These are phyloP conservation scores for Polydesmus complanatus DNA, from an alignment of 2,888 invertebrate genomes.

Conservation along the genomic window DNA sequence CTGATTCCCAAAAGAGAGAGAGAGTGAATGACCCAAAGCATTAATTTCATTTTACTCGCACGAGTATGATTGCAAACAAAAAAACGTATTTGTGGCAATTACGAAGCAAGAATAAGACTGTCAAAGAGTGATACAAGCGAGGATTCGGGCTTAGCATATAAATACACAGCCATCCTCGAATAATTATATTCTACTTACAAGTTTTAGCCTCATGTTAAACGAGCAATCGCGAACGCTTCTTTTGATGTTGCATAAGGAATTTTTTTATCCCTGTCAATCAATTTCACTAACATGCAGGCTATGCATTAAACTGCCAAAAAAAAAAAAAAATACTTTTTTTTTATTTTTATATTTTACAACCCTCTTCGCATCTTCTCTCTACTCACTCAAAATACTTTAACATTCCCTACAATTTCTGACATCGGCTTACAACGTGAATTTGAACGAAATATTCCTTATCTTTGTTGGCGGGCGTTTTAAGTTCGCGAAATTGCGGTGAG, in stretches of 20 bases:
- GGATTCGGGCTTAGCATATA: neutral
- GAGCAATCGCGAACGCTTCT: neutral
- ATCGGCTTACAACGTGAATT: neutral
- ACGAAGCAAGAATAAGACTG: neutral
- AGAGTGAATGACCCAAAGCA: too few relatives aligned
- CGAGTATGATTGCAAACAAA: too few relatives aligned
- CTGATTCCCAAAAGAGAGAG: too few relatives aligned
- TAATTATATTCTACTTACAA: neutral
- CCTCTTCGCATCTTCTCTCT: neutral
- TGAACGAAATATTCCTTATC: neutral
- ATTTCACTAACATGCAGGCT: neutral
- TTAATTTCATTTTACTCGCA: too few relatives aligned
- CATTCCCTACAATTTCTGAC: neutral
- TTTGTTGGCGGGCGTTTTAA: neutral
- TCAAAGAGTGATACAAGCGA: too few relatives aligned
- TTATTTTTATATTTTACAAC: neutral
- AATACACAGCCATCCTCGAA: neutral
- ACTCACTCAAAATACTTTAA: neutral
- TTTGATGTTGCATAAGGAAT: neutral
- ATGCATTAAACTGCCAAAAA: constrained; percentile 12
- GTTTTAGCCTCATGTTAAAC: neutral
- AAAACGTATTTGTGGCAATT: neutral
- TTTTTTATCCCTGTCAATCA: constrained; percentile 6
- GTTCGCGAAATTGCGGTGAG: neutral
- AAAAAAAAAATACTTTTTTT: too few relatives aligned